Evolutionary conservation across 1,140 invertebrate species (phyloP).

Genomic region (Conus betulinus): DNA sequence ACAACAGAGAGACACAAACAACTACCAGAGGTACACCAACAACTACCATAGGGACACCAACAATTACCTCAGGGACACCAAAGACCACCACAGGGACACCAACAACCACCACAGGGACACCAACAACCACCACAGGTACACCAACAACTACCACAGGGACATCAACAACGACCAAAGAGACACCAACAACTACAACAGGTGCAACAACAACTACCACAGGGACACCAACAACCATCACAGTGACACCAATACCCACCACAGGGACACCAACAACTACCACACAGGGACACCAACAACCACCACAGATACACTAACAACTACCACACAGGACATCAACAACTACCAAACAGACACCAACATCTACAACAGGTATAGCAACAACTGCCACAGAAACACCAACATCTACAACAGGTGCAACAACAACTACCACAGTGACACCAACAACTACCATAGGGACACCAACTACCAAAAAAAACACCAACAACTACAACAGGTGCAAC

Average conservation of each 20-base stretch:
- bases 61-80: background rate
- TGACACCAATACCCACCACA: background rate
- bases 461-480: too few species aligned
- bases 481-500: constrained; percentile 6
- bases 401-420: background rate
- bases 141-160: background rate
- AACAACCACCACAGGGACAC: constrained; percentile 11
- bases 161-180: background rate
- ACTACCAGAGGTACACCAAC: constrained; percentile 2
- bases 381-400: constrained; percentile 11
- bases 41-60: constrained; percentile 2
- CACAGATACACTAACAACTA: background rate
- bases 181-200: constrained; percentile 9
- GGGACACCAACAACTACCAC: constrained; percentile 17
- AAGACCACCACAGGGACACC: constrained; percentile 16
- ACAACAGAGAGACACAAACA: background rate
- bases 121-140: constrained; percentile 13
- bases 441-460: background rate
- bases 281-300: constrained; percentile 24
- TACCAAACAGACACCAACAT: background rate
- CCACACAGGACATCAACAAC: constrained; percentile 14
- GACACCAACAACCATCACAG: background rate
- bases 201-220: background rate
- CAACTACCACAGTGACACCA: background rate
- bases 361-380: background rate